Base-by-base conservation (phyloP, 2,888 invertebrate genomes). In the Amiota communis region DNA sequence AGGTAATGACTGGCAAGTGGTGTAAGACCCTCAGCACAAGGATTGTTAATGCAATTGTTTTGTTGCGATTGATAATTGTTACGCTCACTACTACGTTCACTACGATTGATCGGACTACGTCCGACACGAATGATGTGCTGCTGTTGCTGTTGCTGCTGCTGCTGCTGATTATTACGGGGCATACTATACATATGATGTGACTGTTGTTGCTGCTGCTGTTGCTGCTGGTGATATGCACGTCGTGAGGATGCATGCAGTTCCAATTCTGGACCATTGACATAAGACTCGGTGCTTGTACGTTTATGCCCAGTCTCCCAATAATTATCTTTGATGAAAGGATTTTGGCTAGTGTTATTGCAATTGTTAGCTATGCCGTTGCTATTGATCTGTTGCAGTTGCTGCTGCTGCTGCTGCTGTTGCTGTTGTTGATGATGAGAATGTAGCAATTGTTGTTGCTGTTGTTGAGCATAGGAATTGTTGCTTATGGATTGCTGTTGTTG, bases 311-410 rank as follows among this genome's bases (percentile, higher is more conserved):
- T 77, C 71, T 89, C 89, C 89, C 89, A 89, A 72, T 89, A 89
- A n/a, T 83, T 87, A 59, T 88, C 87, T 72, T 86, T 88, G 36
- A 88, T 86, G 68, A 89, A 89, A 9, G 88, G 88, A 82, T 89
- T 89, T 76, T 88, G 89, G 75, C 78, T 86, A 17, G 74, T 65
- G 65, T 15, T 15, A 9, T 4, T 17, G 59, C 23, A 9, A 1
- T 36, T 36, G 1, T 8, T 51, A 23, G 51, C 13, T 51, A 73
- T 72, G 69, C 72, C 64, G 73, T 6, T 72, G 72, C 75, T 77
- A 72, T 76, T 79, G 68, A 74, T 51, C 23, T 68, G 67, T 23
- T 46, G 49, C n/a, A 51, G 74, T 59, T 78, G 74, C 1, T 76
- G 69, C 47, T 78, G 77, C 67, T 79, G 75, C 51, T 79, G 78